These are phyloP conservation scores for Ceratosolen fusciceps DNA, from an alignment of 1,140 invertebrate genomes.

Conservation along the genomic window DNA sequence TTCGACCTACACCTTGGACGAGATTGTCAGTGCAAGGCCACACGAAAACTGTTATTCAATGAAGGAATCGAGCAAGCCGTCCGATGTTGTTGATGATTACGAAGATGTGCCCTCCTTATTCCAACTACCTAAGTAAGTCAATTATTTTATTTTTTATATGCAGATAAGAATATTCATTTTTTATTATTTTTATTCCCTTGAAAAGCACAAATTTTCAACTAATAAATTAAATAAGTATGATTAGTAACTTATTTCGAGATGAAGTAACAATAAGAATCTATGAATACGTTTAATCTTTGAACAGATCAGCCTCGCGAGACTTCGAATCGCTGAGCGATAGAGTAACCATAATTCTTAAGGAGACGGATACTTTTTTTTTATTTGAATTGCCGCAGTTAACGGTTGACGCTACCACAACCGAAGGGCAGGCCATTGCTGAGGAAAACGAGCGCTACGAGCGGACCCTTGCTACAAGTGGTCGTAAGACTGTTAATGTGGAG, in stretches of 20 bases:
- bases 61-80: not conserved
- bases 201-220: too few species aligned
- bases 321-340: not conserved
- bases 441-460: constrained; percentile 78
- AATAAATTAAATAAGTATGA: too few species aligned
- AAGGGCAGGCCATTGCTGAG: constrained; percentile 72
- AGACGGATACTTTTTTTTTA: constrained; percentile 77
- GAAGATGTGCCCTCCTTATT: constrained; percentile 33
- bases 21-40: not conserved
- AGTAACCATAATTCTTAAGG: constrained; percentile 75
- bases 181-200: not conserved
- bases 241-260: too few species aligned
- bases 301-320: constrained; percentile 2
- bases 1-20: constrained; percentile 16
- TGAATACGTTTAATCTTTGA: not conserved
- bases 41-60: not conserved
- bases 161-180: too few species aligned
- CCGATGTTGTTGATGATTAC: not conserved
- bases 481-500: constrained; percentile 74
- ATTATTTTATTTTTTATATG: not conserved
- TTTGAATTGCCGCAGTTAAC: constrained; percentile 78
- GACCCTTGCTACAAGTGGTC: constrained; percentile 75
- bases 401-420: constrained; percentile 73
- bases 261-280: too few species aligned
- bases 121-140: constrained; percentile 25